Evolutionary conservation across 23 tunicate species (phyloP), one percentile per base, ranked within the genome.

Genomic region (Styela plicata): DNA sequence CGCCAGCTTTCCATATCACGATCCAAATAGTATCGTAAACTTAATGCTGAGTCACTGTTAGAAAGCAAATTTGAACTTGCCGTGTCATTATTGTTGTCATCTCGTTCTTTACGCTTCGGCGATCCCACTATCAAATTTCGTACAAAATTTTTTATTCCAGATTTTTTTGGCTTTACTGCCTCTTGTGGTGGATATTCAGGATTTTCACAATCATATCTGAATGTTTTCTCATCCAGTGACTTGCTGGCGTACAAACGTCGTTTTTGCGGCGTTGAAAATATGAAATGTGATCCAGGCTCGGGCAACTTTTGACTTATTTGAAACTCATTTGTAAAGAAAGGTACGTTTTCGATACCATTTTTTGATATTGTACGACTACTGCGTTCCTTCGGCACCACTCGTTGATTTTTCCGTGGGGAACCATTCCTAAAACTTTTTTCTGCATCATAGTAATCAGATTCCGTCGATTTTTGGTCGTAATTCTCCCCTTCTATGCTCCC

Each of bases 1-100:
- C 32, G 17, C 30, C 31, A 13, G 57, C 57, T 44, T 44, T 44
- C 57, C 0, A 25, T 22, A 22, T 67, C 71, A 1, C 22, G 71
- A 24, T 67, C 71, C 71, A 67, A 67, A 67, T 67, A 67, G 31
- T 67, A 67, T 67, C 31, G 30, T 0, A 67, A 24, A 67, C 71
- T 67, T 27, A 67, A 29, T 18, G 71, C 71, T 25, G 71, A 67
- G 22, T 67, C 71, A 29, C 71, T 67, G 71, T 25, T 1, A 0
- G 71, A 67, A 1, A 67, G 71, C 30, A 25, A 25, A 19, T 67
- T 21, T 1, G 57, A 13, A 44, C 13, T 44, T 44, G 57, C 57
- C 13, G 7, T 44, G 71, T 67, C 31, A 67, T 67, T 67, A 22
- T 67, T 67, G 31, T 67, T 67, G 22, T 17, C 31, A 24, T 67